Base-by-base conservation (phyloP, 2,797 vertebrate genomes). In the Poecile montanus region DNA sequence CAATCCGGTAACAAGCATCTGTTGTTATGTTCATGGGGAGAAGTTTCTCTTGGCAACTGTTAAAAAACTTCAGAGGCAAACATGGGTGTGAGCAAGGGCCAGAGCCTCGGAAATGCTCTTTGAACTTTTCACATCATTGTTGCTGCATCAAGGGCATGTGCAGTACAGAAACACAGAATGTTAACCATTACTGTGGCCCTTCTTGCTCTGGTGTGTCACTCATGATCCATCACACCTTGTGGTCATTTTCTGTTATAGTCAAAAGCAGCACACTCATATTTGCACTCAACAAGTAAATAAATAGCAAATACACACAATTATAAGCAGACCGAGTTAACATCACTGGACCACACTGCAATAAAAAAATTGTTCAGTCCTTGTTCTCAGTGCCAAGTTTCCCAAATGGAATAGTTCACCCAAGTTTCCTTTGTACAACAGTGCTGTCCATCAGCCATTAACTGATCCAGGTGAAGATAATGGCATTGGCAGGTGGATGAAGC, bases 401-500 rank as follows among this genome's bases (percentile, higher is more conserved):
- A 36, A 50, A 45, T 12, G 9, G 50, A 68, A 11, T 1, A 50
- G 30, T 10, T 68, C 58, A 48, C 34, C 36, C 0, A 2, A 38
- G 9, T 48, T 79, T 50, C 61, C 47, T 61, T 67, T 16, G 11
- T 27, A 27, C 17, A 40, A 15, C 29, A n/a, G 6, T 13, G 48
- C 12, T 36, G 19, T 8, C 11, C 18, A 1, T 34, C 61, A 67
- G 53, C 16, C 40, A 30, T 1, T 5, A 42, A 42, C 9, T 5
- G 16, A n/a, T 19, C 4, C 44, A n/a, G n/a, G 12, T 27, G 48
- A 44, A 32, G 23, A 57, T 1, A n/a, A 48, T 45, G 40, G 54
- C 44, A 62, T 0, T 8, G 48, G 36, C 25, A 75, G 14, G 0
- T 1, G 11, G 7, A 8, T 7, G 19, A 3, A 68, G 60, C 47